phyloP scores from a whole-genome alignment of 2,113 vertebrate genomes.

The Rhabdornis inornatus region DNA sequence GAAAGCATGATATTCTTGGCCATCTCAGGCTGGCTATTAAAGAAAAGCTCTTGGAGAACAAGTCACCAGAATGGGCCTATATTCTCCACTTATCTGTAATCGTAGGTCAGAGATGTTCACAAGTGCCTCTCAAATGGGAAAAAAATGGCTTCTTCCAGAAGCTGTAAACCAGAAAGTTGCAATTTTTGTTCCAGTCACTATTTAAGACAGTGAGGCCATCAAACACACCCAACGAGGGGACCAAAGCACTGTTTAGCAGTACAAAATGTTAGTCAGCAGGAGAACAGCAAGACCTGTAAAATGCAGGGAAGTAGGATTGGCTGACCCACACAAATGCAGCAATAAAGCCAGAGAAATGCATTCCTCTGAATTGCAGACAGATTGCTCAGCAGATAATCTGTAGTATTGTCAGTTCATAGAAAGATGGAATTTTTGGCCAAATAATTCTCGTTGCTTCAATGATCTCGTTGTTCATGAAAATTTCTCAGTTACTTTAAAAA shows the following conservation, averaged over 20 bases:
- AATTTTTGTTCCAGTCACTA: background rate
- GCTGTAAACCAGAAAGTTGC: background rate
- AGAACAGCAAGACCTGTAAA: background rate
- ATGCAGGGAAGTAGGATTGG: background rate
- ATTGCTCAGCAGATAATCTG: background rate
- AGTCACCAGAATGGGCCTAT: background rate
- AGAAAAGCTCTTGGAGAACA: background rate
- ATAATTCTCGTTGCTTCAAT: slow-evolving; percentile 5
- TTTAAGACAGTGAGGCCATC: background rate
- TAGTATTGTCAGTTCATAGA: background rate
- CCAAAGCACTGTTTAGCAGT: background rate
- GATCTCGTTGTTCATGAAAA: slow-evolving; percentile 2
- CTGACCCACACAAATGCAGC: background rate
- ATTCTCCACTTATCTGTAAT: background rate
- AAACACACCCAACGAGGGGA: background rate
- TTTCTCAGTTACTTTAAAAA: background rate
- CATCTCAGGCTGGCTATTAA: background rate
- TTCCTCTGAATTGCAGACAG: background rate
- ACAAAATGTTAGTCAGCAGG: background rate
- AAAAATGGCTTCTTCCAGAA: background rate
- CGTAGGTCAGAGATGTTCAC: background rate
- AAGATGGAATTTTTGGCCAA: background rate
- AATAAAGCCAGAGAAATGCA: background rate
- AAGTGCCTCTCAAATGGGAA: background rate
- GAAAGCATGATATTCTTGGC: background rate